Conservation (phyloP, 2,888 invertebrate genomes). For the Euplexia lucipara region DNA sequence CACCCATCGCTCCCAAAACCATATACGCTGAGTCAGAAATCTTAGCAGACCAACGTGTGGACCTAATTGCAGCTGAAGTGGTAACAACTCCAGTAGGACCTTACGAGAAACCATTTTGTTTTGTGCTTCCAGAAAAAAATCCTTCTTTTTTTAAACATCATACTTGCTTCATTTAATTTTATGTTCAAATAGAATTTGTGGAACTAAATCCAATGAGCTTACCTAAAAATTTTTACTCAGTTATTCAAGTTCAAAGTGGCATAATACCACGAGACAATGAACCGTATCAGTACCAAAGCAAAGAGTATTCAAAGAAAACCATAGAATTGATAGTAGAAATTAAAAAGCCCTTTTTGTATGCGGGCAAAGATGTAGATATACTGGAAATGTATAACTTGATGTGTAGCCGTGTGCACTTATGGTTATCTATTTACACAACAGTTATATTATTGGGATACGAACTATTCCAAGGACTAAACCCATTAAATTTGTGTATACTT, state of each 20-base stretch:
- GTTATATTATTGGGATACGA: no score
- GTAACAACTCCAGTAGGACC: constrained; percentile 12
- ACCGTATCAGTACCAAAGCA: no score
- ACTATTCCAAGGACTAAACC: no score
- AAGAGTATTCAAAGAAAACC: not conserved
- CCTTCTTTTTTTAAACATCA: constrained; percentile 44
- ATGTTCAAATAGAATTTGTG: constrained; percentile 23
- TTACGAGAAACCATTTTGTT: constrained; percentile 35
- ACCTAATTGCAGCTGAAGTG: constrained; percentile 38
- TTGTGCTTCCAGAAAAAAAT: constrained; percentile 33
- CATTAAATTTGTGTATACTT: no score
- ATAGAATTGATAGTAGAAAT: constrained; percentile 18
- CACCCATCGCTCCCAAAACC: not conserved
- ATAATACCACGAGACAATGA: constrained; percentile 11
- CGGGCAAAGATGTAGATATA: constrained; percentile 29
- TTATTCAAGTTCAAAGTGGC: constrained; percentile 27
- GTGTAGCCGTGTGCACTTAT: no score
- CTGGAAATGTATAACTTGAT: no score
- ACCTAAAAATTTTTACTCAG: not conserved
- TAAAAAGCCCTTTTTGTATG: constrained; percentile 3
- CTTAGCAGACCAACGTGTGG: constrained; percentile 43
- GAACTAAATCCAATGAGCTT: constrained; percentile 2
- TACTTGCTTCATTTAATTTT: constrained; percentile 40
- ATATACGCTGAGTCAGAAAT: constrained; percentile 55
- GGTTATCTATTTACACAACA: no score